Evolutionary conservation across 1,140 invertebrate species (phyloP).

Genomic region (Periplaneta americana): DNA sequence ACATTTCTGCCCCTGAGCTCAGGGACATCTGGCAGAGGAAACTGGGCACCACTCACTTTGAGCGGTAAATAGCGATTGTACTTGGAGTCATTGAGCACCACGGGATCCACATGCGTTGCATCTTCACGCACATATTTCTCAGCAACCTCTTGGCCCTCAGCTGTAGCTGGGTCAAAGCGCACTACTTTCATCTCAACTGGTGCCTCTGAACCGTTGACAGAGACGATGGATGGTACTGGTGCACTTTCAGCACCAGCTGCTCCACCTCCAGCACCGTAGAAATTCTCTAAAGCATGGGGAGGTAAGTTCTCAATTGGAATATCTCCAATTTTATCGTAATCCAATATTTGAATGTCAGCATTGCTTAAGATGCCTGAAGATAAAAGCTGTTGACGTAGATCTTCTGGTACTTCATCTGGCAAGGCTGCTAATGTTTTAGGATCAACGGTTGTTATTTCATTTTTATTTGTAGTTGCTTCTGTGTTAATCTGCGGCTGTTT

Average conservation of each 20-base stretch:
- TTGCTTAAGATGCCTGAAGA: constrained; percentile 79
- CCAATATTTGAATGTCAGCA: constrained; percentile 77
- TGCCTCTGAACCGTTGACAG: constrained; percentile 33
- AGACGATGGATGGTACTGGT: constrained; percentile 47
- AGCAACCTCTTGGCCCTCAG: constrained; percentile 63
- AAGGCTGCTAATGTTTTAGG: constrained; percentile 54
- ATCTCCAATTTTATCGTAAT: constrained; percentile 84
- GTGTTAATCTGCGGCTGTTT: neutral
- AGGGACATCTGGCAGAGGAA: constrained; percentile 69
- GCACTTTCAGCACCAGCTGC: constrained; percentile 58
- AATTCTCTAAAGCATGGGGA: constrained; percentile 78
- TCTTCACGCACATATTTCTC: constrained; percentile 65
- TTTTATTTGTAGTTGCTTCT: neutral
- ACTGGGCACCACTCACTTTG: constrained; percentile 74
- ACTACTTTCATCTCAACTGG: constrained; percentile 77
- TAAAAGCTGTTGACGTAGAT: constrained; percentile 73
- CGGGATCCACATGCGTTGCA: constrained; percentile 65
- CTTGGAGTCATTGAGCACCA: constrained; percentile 60
- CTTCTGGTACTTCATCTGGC: constrained; percentile 81
- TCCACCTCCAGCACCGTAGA: constrained; percentile 73
- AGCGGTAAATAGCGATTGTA: constrained; percentile 78
- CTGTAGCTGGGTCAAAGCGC: constrained; percentile 66
- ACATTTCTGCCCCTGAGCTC: constrained; percentile 66
- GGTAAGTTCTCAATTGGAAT: constrained; percentile 75
- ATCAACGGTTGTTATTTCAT: constrained; percentile 42